Base-by-base conservation (phyloP, 2,797 vertebrate species). In the Leuciscus waleckii region DNA sequence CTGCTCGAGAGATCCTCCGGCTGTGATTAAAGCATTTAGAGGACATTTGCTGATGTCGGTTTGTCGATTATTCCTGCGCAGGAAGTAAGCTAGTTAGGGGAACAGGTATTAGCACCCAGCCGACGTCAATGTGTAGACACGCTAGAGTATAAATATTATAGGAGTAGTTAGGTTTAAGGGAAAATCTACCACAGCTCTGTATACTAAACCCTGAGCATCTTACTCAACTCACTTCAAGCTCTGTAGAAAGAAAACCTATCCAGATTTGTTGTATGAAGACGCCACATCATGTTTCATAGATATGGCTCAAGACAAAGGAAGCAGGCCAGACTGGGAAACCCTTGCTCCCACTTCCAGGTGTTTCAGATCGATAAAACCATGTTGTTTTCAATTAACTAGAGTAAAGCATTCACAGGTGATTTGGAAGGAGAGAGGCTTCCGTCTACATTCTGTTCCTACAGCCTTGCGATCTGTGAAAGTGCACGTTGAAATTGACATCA, bases 311-410 rank as follows among this genome's bases (percentile, higher is more conserved):
- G 73, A 74, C 39, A 26, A 75, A 41, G 58, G 71, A 56, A 79
- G 61, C 71, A 58, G 69, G 51, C 26, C 54, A 81, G 69, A 85
- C 56, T 78, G 77, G 74, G 39, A 86, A 19, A 63, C 54, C 68
- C 32, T 76, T 58, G 14, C 35, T 56, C 79, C 26, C 35, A 77
- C 69, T 85, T 88, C 79, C 87, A 89, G 81, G 88, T 88, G 87
- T 89, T 87, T 86, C 68, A 80, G 80, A 87, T 88, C 63, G 76
- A 89, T 89, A 86, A 82, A 87, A 75, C 46, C 76, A 78, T 78
- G 76, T 43, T 84, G 84, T 69, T 81, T 58, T 70, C 56, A 87
- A 78, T 51, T 39, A 74, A 83, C 80, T 73, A 51, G 7, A 79
- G 67, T 17, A 56, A 70, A 76, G 75, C 37, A 83, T 74, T 83